Base-by-base conservation (phyloP, 2,888 invertebrate species). In the Cynaeus angustus region DNA sequence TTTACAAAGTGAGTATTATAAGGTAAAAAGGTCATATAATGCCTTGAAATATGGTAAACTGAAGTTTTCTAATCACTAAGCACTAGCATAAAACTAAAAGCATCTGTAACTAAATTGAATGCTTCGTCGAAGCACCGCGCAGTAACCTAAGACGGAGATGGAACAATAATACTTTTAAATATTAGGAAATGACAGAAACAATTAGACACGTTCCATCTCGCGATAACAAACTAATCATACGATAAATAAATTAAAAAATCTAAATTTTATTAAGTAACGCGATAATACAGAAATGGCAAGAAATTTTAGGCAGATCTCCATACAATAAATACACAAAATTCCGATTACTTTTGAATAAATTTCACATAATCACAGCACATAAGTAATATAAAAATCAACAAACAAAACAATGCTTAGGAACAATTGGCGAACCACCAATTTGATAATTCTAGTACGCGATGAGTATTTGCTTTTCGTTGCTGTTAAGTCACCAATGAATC, bases 231-330 rank as follows among this genome's bases (percentile, higher is more conserved):
- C 74, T 72, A 76, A 61, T 48, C 50, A 72, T 74, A 77, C 71
- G 71, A 74, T 73, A 78, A 77, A 75, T 74, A 75, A 79, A 78
- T 79, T 75, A 80, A 79, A 78, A 77, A 76, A 76, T 61, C 73
- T 80, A 79, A 78, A 77, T 72, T 75, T 75, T 72, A 74, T 72
- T 78, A 80, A 78, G 53, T 52, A 50, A 59, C 64, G 53, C 64
- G 72, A 83, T 83, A 84, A 83, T 84, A 85, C 84, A 85, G 84
- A 83, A 84, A 85, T 85, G 85, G 85, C 85, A 85, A 85, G 85
- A 85, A 82, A 82, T 81, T 83, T 83, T 83, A 83, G 83, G 83
- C 83, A 83, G 82, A 79, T 78, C 79, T 77, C 73, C 61, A 58
- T 74, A 71, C 45, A 66, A 73, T 73, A 76, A 75, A 64, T 68